Percentiles rank a stretch among this genome's conserved stretches.
Evolutionary conservation across 2,888 invertebrate species (phyloP).

Genomic region (Helleia helle): DNA sequence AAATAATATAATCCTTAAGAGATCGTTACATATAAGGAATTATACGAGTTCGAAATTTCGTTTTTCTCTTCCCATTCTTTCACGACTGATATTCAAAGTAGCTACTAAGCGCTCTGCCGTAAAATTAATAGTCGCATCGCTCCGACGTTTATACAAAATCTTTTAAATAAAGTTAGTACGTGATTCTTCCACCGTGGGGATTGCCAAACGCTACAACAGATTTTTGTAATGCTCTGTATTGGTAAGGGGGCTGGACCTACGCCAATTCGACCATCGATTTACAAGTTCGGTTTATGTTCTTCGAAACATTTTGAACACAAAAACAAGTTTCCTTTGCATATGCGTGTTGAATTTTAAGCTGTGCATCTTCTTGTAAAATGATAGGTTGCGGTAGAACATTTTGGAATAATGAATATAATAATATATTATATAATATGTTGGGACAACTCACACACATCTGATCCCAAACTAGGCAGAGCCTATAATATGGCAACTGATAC

Average conservation of each 20-base stretch:
- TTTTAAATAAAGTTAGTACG: conserved; percentile 64
- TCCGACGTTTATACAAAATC: conserved; percentile 51
- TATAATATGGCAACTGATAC: too few species aligned
- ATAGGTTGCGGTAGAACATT: too few species aligned
- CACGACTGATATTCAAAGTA: conserved; percentile 34
- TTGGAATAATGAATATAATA: too few species aligned
- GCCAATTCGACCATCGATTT: conserved; percentile 71
- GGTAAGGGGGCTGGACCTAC: conserved; percentile 58
- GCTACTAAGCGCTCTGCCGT: conserved; percentile 36
- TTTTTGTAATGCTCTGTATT: conserved; percentile 68
- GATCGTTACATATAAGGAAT: conserved; percentile 1
- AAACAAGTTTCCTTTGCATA: conserved; percentile 26
- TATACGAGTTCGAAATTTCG: conserved; percentile 6
- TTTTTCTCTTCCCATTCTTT: conserved; percentile 26
- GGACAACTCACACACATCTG: too few species aligned
- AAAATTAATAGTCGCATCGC: conserved; percentile 53
- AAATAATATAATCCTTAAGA: neutral
- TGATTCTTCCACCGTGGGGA: conserved; percentile 38
- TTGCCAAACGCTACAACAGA: conserved; percentile 70
- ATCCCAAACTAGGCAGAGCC: too few species aligned
- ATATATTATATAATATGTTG: too few species aligned
- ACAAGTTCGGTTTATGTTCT: conserved; percentile 59
- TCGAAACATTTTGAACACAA: conserved; percentile 47
- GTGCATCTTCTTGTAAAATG: too few species aligned
- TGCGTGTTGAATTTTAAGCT: too few species aligned